These are phyloP conservation scores for Mizuhopecten yessoensis DNA, from an alignment of 1,140 invertebrate species.

Conservation along the genomic window DNA sequence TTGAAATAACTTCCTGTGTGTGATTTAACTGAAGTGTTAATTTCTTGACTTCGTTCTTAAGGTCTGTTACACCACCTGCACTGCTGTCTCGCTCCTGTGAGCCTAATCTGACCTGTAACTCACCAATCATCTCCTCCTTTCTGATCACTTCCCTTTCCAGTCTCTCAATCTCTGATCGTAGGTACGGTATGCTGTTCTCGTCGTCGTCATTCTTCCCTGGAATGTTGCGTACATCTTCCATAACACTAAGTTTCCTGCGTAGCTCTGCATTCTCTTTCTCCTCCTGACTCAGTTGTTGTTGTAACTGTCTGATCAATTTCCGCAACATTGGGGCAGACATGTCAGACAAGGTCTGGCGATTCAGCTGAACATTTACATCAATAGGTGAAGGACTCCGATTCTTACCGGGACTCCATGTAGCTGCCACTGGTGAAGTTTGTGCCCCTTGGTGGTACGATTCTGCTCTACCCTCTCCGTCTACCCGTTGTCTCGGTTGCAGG, in stretches of 20 bases:
- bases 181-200: slow-evolving; percentile 46
- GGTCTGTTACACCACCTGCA: slow-evolving; percentile 48
- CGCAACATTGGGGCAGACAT: slow-evolving; percentile 63
- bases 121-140: slow-evolving; percentile 59
- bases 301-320: slow-evolving; percentile 64
- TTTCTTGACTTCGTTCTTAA: slow-evolving; percentile 64
- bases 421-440: slow-evolving; percentile 39
- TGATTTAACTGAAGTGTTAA: slow-evolving; percentile 62
- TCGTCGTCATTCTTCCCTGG: slow-evolving; percentile 60
- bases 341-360: slow-evolving; percentile 59
- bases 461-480: neutral
- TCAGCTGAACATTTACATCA: slow-evolving; percentile 56
- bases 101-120: slow-evolving; percentile 60
- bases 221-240: slow-evolving; percentile 52
- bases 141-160: slow-evolving; percentile 50
- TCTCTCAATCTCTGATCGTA: slow-evolving; percentile 60
- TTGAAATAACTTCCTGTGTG: slow-evolving; percentile 60
- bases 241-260: slow-evolving; percentile 42
- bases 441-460: slow-evolving; percentile 7
- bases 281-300: slow-evolving; percentile 65
- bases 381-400: slow-evolving; percentile 47
- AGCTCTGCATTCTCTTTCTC: slow-evolving; percentile 65
- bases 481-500: neutral
- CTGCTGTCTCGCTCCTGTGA: slow-evolving; percentile 47
- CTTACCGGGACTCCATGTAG: neutral